Evolutionary conservation across 2,888 invertebrate species (phyloP).

Genomic region (Hirtodrosophila histrioides): DNA sequence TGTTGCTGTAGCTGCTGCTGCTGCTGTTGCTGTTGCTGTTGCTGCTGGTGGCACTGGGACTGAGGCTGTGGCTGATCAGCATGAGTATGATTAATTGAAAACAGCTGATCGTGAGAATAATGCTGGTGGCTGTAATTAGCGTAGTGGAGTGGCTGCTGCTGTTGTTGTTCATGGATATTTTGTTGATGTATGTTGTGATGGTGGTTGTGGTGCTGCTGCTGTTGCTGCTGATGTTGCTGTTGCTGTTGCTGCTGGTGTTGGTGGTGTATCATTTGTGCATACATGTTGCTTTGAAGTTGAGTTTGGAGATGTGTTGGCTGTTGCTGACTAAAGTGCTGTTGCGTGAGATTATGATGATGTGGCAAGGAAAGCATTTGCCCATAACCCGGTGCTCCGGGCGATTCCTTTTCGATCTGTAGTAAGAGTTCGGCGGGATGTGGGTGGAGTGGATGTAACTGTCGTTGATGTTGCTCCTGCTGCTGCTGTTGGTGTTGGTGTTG

Average conservation of each 20-base stretch:
- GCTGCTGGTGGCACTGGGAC: slow-evolving; percentile 5
- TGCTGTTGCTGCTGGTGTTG: slow-evolving; percentile 47
- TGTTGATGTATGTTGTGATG: slow-evolving; percentile 43
- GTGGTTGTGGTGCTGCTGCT: slow-evolving; percentile 11
- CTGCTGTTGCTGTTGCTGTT: slow-evolving; percentile 6
- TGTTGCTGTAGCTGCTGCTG: slow-evolving; percentile 53
- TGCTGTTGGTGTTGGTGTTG: slow-evolving; percentile 37
- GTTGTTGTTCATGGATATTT: slow-evolving; percentile 26
- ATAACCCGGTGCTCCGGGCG: slow-evolving; percentile 28
- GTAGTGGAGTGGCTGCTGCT: slow-evolving; percentile 41
- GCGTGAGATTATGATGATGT: slow-evolving; percentile 44
- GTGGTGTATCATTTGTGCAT: slow-evolving; percentile 55
- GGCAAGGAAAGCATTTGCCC: slow-evolving; percentile 57
- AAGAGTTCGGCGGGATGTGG: slow-evolving; percentile 50
- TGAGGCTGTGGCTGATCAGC: slow-evolving; percentile 25
- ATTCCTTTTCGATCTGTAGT: slow-evolving; percentile 58
- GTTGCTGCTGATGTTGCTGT: slow-evolving; percentile 20
- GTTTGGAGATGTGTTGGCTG: slow-evolving; percentile 39
- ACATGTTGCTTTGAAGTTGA: slow-evolving; percentile 47
- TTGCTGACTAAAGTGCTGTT: slow-evolving; percentile 54
- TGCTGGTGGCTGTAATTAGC: slow-evolving; percentile 62
- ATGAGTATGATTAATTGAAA: slow-evolving; percentile 51
- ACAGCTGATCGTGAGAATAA: slow-evolving; percentile 63
- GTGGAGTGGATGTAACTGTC: slow-evolving; percentile 38
- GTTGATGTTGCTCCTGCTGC: slow-evolving; percentile 14